A percentile compares a stretch with the other conserved stretches of the same genome.
phyloP scores from a whole-genome alignment of 1,140 invertebrate species.

The Samia ricini region DNA sequence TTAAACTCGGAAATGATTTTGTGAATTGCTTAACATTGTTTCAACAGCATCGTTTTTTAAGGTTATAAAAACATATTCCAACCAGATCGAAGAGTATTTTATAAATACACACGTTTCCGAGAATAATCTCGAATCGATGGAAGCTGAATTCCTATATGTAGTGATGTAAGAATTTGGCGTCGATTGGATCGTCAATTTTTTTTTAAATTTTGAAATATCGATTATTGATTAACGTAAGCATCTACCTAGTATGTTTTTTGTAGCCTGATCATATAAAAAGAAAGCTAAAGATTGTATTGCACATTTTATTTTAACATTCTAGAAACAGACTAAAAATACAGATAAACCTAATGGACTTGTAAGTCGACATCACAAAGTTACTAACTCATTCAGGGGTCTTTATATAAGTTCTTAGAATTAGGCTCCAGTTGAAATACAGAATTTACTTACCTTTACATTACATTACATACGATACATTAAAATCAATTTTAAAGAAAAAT shows the following conservation, averaged over 20 bases:
- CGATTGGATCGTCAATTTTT: not conserved
- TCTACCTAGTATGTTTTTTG: not conserved
- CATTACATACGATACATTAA: too few relatives aligned
- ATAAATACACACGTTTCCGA: not conserved
- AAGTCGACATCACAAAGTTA: too few relatives aligned
- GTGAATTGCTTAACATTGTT: not conserved
- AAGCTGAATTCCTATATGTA: not conserved
- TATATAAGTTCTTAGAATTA: too few relatives aligned
- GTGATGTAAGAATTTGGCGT: slow-evolving; percentile 1
- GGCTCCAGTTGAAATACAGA: too few relatives aligned
- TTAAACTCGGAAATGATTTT: not conserved
- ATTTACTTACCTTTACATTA: too few relatives aligned
- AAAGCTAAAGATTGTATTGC: not conserved
- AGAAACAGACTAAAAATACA: too few relatives aligned
- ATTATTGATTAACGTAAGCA: not conserved
- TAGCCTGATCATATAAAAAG: not conserved
- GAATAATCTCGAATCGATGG: not conserved
- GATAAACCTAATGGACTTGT: too few relatives aligned
- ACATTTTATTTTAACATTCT: not conserved
- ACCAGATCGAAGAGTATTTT: not conserved
- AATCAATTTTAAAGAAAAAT: too few relatives aligned
- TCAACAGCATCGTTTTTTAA: not conserved
- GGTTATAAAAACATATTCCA: not conserved
- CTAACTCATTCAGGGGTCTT: too few relatives aligned
- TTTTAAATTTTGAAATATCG: not conserved